Evolutionary conservation across 2,113 vertebrate genomes (phyloP).

Genomic region (Emydocephalus ijimae): DNA sequence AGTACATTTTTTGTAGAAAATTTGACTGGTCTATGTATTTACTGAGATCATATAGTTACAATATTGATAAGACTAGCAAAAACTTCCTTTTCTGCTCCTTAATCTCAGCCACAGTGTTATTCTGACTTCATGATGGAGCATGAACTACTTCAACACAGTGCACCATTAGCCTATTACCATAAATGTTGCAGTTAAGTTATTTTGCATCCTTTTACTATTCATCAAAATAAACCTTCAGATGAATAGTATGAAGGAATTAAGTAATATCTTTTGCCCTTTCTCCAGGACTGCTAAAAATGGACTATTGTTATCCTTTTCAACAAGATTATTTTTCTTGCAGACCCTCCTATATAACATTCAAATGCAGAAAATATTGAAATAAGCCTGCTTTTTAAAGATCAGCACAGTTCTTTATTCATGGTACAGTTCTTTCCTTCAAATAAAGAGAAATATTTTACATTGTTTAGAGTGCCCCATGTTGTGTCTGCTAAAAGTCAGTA

Average conservation of each 20-base stretch:
- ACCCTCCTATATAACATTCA: constrained; percentile 3
- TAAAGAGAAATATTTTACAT: constrained; percentile 22
- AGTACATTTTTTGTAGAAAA: background rate
- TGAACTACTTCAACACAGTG: background rate
- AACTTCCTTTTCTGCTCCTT: background rate
- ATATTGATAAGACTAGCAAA: background rate
- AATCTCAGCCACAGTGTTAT: background rate
- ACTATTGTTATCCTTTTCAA: background rate
- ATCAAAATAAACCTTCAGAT: background rate
- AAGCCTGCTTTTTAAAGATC: background rate
- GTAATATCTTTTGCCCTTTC: background rate
- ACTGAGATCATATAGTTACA: background rate
- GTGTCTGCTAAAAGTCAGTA: background rate
- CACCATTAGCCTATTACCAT: background rate
- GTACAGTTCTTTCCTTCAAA: constrained; percentile 8
- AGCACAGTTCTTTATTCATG: constrained; percentile 9
- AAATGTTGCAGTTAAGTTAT: background rate
- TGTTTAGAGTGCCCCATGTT: background rate
- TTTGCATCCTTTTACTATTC: background rate
- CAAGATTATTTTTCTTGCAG: constrained; percentile 1
- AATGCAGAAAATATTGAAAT: background rate
- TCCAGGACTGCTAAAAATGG: background rate
- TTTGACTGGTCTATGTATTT: background rate
- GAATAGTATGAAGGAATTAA: background rate
- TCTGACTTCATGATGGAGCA: background rate